Conservation (phyloP, 1,140 invertebrate species). For the Sinella curviseta region DNA sequence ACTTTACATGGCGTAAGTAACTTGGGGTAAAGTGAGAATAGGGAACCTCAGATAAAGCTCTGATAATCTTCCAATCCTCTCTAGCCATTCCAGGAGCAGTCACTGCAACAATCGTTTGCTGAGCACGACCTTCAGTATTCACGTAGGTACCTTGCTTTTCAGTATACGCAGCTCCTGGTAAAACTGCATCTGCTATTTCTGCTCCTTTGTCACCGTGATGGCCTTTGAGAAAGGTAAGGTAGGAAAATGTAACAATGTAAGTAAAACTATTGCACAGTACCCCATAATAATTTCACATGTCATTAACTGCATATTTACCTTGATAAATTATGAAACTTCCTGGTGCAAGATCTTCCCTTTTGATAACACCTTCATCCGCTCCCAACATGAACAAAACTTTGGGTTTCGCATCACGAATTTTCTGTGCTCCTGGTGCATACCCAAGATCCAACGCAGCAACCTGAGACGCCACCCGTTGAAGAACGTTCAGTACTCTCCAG, state of each 20-base stretch:
- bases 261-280: background rate
- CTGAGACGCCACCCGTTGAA: conserved; percentile 88
- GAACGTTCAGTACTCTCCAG: conserved; percentile 84
- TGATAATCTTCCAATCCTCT: conserved; percentile 98
- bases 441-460: conserved; percentile 95
- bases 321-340: conserved; percentile 92
- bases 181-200: conserved; percentile 84
- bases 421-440: conserved; percentile 76
- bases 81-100: conserved; percentile 89
- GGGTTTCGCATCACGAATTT: conserved; percentile 68
- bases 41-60: conserved; percentile 77
- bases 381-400: conserved; percentile 88
- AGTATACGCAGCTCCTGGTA: conserved; percentile 97
- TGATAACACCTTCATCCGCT: conserved; percentile 83
- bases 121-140: conserved; percentile 96
- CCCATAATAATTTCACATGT: background rate
- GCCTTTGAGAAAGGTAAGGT: conserved; percentile 61
- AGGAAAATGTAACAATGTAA: background rate
- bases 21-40: no score
- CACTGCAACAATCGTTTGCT: conserved; percentile 87
- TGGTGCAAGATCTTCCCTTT: conserved; percentile 72
- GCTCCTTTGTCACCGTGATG: conserved; percentile 96
- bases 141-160: conserved; percentile 97
- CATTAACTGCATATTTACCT: conserved; percentile 59
- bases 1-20: background rate